phyloP scores from a whole-genome alignment of 2,113 vertebrate genomes.

The Channa argus region DNA sequence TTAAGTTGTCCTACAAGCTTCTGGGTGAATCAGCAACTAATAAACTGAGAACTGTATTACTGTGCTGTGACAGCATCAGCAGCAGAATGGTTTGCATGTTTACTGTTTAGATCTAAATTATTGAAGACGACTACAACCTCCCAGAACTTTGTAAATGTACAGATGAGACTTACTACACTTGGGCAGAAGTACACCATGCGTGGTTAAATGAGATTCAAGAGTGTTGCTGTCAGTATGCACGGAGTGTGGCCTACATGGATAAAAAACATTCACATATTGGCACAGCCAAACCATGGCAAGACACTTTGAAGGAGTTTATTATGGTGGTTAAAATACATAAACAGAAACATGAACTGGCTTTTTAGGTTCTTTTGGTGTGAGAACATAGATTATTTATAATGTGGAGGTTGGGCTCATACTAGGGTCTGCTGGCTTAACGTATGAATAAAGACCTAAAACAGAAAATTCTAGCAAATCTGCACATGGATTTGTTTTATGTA shows the following conservation, averaged over 20 bases:
- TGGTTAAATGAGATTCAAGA: conserved; percentile 18
- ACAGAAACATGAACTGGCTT: not conserved
- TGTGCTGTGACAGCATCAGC: not conserved
- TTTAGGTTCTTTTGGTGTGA: not conserved
- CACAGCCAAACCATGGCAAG: not conserved
- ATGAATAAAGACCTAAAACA: no score
- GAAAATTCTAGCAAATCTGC: no score
- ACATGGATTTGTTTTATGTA: no score
- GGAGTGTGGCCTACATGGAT: conserved; percentile 8
- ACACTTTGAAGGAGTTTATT: conserved; percentile 1
- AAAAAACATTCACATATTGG: conserved; percentile 8
- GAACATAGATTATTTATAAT: no score
- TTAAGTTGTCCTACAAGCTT: conserved; percentile 39
- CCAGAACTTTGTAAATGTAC: conserved; percentile 7
- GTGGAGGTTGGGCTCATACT: no score
- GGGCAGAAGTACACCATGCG: not conserved
- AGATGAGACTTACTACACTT: conserved; percentile 7
- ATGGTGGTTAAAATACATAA: not conserved
- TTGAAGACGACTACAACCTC: conserved; percentile 3
- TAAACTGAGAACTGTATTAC: conserved; percentile 13
- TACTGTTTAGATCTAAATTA: conserved; percentile 19
- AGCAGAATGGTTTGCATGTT: conserved; percentile 3
- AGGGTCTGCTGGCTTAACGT: no score
- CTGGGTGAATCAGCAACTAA: conserved; percentile 24
- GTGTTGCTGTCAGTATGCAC: not conserved